phyloP scores from a whole-genome alignment of 1,140 invertebrate species.

The Pissodes strobi region DNA sequence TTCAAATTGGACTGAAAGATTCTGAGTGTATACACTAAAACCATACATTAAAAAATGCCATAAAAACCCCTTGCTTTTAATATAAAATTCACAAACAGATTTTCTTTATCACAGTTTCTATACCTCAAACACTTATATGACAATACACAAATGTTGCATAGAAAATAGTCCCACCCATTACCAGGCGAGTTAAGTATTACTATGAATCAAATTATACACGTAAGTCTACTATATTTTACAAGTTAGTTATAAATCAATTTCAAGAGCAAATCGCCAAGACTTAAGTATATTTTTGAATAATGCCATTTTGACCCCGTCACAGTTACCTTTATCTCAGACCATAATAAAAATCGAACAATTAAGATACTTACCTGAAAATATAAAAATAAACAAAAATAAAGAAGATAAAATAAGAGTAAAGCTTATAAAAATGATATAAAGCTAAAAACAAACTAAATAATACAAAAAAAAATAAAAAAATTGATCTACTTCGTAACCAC shows the following conservation, averaged over 20 bases:
- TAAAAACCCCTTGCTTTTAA: no score
- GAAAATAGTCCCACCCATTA: slow-evolving; percentile 9
- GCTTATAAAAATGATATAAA: slow-evolving; percentile 7
- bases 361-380: slow-evolving; percentile 36
- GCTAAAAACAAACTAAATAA: slow-evolving; percentile 24
- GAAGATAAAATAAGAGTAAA: slow-evolving; percentile 15
- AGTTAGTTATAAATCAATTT: slow-evolving; percentile 15
- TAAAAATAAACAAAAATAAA: slow-evolving; percentile 18
- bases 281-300: slow-evolving; percentile 39
- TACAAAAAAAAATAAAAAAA: background rate
- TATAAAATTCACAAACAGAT: no score
- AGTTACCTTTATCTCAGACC: slow-evolving; percentile 9
- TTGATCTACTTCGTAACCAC: background rate
- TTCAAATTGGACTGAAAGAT: no score
- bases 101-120: no score
- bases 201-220: background rate
- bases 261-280: slow-evolving; percentile 36
- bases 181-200: background rate
- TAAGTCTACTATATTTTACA: slow-evolving; percentile 15
- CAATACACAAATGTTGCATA: background rate
- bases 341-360: slow-evolving; percentile 20
- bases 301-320: slow-evolving; percentile 40
- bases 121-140: background rate
- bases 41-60: no score
- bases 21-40: no score